phyloP scores from a whole-genome alignment of 2,797 vertebrate genomes.

The Stomatorhinus walkeri region DNA sequence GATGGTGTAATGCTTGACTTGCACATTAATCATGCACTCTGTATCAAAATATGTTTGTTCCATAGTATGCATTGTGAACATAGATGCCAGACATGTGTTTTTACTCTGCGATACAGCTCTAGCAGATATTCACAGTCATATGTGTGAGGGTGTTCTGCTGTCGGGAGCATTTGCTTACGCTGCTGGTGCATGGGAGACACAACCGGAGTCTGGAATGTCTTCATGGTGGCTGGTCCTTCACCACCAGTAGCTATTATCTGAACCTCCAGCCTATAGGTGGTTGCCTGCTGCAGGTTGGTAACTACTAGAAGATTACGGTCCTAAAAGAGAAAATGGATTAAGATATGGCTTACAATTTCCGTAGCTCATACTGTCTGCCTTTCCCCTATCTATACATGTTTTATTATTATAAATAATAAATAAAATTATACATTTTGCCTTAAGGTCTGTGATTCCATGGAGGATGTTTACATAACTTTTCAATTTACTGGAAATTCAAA shows the following conservation, averaged over 20 bases:
- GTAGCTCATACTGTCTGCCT: neutral
- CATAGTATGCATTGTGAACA: neutral
- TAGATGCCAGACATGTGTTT: neutral
- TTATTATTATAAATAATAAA: neutral
- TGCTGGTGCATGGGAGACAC: conserved; percentile 48
- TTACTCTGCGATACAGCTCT: neutral
- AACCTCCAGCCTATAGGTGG: conserved; percentile 78
- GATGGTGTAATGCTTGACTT: neutral
- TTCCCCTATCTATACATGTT: neutral
- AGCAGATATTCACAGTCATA: neutral
- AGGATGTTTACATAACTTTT: neutral
- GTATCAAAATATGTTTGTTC: neutral
- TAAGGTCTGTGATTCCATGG: neutral
- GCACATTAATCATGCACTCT: neutral
- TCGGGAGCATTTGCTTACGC: conserved; percentile 46
- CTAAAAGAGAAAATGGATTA: conserved; percentile 45
- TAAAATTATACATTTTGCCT: neutral
- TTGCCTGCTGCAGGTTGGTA: conserved; percentile 66
- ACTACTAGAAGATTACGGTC: conserved; percentile 66
- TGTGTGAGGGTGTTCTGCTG: neutral
- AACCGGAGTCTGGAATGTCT: conserved; percentile 73
- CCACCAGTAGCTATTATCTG: conserved; percentile 67
- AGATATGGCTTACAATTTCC: neutral
- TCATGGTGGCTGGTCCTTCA: conserved; percentile 72
- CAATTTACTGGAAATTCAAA: neutral